Conservation (phyloP, 2,797 vertebrate species). For the Geotrypetes seraphini region DNA sequence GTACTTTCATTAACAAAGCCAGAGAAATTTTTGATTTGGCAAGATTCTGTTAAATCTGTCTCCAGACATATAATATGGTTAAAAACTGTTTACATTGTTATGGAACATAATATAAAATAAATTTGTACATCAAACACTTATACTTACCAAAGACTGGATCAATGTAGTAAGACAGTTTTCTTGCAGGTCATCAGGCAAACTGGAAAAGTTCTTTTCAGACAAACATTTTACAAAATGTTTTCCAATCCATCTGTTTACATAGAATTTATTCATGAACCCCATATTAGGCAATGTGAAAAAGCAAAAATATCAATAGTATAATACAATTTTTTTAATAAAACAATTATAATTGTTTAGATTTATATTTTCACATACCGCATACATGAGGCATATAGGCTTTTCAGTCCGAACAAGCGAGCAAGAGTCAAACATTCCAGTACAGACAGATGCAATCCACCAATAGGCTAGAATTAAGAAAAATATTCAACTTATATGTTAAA, state of each 20-base stretch:
- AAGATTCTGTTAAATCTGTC: no score
- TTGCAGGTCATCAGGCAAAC: constrained; percentile 74
- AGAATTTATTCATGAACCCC: constrained; percentile 10
- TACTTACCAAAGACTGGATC: constrained; percentile 75
- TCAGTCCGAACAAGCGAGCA: constrained; percentile 69
- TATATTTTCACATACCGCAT: constrained; percentile 67
- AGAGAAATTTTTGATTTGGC: no score
- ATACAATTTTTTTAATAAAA: constrained; percentile 11
- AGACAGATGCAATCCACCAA: constrained; percentile 69
- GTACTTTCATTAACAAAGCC: no score
- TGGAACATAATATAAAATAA: neutral
- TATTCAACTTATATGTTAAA: no score
- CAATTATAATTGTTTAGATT: constrained; percentile 9
- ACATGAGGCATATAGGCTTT: constrained; percentile 71
- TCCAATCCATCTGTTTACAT: constrained; percentile 69
- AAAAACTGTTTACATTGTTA: neutral
- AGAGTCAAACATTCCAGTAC: constrained; percentile 82
- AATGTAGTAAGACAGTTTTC: constrained; percentile 67
- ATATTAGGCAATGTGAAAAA: neutral
- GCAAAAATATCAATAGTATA: no score
- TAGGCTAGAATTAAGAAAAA: constrained; percentile 55
- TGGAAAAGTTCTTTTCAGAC: constrained; percentile 84
- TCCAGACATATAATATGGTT: neutral
- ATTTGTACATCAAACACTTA: neutral
- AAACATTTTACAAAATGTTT: constrained; percentile 85